A percentile compares a stretch with the other conserved stretches of the same genome.
Evolutionary conservation across 2,888 invertebrate species (phyloP).

Genomic region (Chamaedrilus cognettii): DNA sequence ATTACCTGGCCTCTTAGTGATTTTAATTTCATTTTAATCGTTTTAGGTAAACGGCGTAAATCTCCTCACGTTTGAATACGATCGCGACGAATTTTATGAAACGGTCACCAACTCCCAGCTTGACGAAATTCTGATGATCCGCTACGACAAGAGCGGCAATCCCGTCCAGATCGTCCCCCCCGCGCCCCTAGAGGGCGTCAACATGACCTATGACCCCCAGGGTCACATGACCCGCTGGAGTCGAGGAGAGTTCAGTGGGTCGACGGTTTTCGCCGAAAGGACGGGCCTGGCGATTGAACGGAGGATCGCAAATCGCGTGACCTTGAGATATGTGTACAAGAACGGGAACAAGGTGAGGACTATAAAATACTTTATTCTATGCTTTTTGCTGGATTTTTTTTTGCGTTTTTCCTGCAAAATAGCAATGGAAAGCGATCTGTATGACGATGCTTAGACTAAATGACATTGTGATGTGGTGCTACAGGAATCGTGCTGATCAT

Average conservation of each 20-base stretch:
- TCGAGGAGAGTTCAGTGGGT: constrained; percentile 70
- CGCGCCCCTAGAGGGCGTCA: constrained; percentile 73
- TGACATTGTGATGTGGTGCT: too few relatives aligned
- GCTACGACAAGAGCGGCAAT: constrained; percentile 88
- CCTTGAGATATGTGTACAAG: constrained; percentile 88
- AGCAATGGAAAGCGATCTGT: too few relatives aligned
- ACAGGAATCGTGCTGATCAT: too few relatives aligned
- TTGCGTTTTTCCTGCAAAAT: too few relatives aligned
- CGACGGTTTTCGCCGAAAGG: constrained; percentile 27
- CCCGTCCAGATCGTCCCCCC: constrained; percentile 64
- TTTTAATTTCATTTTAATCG: too few relatives aligned
- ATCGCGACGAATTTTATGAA: constrained; percentile 86
- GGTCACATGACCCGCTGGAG: constrained; percentile 81
- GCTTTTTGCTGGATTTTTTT: not conserved
- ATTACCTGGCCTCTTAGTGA: too few relatives aligned
- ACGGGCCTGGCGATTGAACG: constrained; percentile 75
- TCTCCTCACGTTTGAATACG: constrained; percentile 86
- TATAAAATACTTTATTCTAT: not conserved
- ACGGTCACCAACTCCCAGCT: constrained; percentile 85
- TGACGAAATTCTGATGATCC: constrained; percentile 79
- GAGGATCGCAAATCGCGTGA: constrained; percentile 86
- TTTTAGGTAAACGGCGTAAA: constrained; percentile 88
- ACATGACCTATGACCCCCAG: constrained; percentile 81
- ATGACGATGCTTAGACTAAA: too few relatives aligned
- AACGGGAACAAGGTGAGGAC: constrained; percentile 69